Evolutionary conservation across 2,888 invertebrate species (phyloP).

Genomic region (Cataglyphis rosenhaueri): DNA sequence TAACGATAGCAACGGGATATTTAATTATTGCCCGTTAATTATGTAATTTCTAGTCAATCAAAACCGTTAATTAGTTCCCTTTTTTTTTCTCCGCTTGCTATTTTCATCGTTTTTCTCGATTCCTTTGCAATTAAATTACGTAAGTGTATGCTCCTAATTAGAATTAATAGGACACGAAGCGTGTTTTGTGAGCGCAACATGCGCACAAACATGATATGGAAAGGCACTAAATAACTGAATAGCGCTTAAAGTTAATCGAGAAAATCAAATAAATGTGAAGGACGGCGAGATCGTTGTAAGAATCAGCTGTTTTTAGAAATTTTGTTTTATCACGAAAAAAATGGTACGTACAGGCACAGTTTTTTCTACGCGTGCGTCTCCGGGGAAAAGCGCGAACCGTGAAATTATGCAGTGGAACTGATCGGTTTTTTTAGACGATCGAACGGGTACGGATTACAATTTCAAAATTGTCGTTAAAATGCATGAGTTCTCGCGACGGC

Average conservation of each 20-base stretch:
- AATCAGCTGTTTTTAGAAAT: slow-evolving; percentile 12
- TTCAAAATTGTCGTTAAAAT: slow-evolving; percentile 68
- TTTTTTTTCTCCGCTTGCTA: neutral
- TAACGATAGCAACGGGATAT: slow-evolving; percentile 21
- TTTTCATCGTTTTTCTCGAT: neutral
- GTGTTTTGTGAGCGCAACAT: neutral
- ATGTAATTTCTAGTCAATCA: slow-evolving; percentile 12
- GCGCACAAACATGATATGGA: neutral
- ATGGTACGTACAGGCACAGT: neutral
- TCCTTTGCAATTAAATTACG: slow-evolving; percentile 1
- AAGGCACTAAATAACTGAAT: neutral
- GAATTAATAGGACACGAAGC: neutral
- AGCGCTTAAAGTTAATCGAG: neutral
- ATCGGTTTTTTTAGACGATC: slow-evolving; percentile 54
- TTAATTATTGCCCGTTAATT: slow-evolving; percentile 38
- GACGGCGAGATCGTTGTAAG: neutral
- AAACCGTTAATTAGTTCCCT: slow-evolving; percentile 7
- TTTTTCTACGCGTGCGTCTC: slow-evolving; percentile 38
- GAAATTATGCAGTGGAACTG: slow-evolving; percentile 62
- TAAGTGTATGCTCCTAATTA: neutral
- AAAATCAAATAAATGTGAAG: neutral
- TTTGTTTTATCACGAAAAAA: slow-evolving; percentile 36
- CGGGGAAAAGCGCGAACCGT: slow-evolving; percentile 39
- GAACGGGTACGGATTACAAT: slow-evolving; percentile 58
- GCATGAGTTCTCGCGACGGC: slow-evolving; percentile 47